Base-by-base conservation (phyloP, 1,140 invertebrate genomes). In the Drosophila truncata region DNA sequence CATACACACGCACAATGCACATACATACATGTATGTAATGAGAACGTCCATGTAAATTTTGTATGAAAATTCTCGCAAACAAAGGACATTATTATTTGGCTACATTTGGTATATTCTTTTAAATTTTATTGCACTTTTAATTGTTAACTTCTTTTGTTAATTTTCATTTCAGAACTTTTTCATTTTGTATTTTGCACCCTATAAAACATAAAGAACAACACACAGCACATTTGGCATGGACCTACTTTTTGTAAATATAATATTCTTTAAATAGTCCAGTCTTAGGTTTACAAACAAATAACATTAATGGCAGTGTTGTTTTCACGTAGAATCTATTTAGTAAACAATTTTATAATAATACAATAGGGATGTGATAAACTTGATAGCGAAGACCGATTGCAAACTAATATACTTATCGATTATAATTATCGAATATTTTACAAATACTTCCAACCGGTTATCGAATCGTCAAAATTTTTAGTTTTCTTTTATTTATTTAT, bases 271-370 rank as follows among this genome's bases (percentile, higher is more conserved):
- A 54, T 50, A 18, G 50, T 63, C 14, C 62, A 70, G 62, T 70
- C 66, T 70, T 70, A 41, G 16, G 65, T 58, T 59, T 69, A 66
- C 18, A 71, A 46, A 67, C 54, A 71, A 31, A 44, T 71, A 57
- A 20, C 54, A 55, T 52, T 57, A 71, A 46, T 71, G 70, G 70
- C 52, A 71, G 65, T 70, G 65, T 70, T 71, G 66, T 70, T 70
- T 54, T 59, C 50, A 33, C 41, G 66, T 71, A 71, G 35, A 70
- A 73, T 73, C 46, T 59, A 69, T 71, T 67, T 71, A 58, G 64
- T 71, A 69, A 70, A 70, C 67, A 67, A 71, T 71, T 71, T 66
- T 31, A 50, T 66, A 71, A 54, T 62, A 71, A 66, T 71, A 66
- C 63, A 66, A 65, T 47, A 55, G 47, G 11, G 65, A 65, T 69